A percentile compares a stretch with the other conserved stretches of the same genome.
phyloP scores from a whole-genome alignment of 2,888 invertebrate genomes.

The Malthinus flaveolus region DNA sequence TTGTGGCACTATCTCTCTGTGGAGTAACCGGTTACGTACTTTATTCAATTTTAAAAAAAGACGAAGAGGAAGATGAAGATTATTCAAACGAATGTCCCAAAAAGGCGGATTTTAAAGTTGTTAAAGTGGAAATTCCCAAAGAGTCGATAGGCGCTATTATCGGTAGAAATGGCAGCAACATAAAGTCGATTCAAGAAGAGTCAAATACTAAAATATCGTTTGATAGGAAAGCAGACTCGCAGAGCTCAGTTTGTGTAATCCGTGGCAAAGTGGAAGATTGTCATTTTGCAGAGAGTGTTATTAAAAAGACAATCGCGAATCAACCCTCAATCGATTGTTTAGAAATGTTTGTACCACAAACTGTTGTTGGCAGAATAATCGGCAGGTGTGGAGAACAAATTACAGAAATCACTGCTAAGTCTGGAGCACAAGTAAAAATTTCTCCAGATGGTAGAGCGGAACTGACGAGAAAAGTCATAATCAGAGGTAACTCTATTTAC shows the following conservation, averaged over 20 bases:
- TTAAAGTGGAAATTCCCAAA: slow-evolving; percentile 65
- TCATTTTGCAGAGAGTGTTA: slow-evolving; percentile 70
- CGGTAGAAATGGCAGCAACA: slow-evolving; percentile 75
- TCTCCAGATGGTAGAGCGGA: slow-evolving; percentile 38
- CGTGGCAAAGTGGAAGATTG: slow-evolving; percentile 69
- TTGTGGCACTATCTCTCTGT: slow-evolving; percentile 69
- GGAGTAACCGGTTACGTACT: slow-evolving; percentile 71
- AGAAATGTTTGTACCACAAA: slow-evolving; percentile 67
- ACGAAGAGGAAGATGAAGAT: slow-evolving; percentile 59
- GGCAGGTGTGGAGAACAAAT: slow-evolving; percentile 75
- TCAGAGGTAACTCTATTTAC: slow-evolving; percentile 42
- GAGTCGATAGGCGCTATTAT: slow-evolving; percentile 68
- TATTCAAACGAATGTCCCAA: slow-evolving; percentile 42
- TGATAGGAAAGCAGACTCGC: slow-evolving; percentile 62
- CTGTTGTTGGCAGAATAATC: slow-evolving; percentile 72
- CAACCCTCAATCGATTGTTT: slow-evolving; percentile 71
- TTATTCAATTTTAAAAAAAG: slow-evolving; percentile 69
- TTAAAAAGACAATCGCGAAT: slow-evolving; percentile 69
- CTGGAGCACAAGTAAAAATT: slow-evolving; percentile 74
- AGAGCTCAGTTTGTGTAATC: slow-evolving; percentile 69
- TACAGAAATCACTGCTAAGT: slow-evolving; percentile 68
- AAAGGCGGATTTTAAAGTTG: slow-evolving; percentile 52
- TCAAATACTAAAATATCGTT: slow-evolving; percentile 66
- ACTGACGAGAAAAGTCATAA: slow-evolving; percentile 40
- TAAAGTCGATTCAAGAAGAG: slow-evolving; percentile 74